phyloP scores from a whole-genome alignment of 2,888 invertebrate genomes.

The Artemia sp. region DNA sequence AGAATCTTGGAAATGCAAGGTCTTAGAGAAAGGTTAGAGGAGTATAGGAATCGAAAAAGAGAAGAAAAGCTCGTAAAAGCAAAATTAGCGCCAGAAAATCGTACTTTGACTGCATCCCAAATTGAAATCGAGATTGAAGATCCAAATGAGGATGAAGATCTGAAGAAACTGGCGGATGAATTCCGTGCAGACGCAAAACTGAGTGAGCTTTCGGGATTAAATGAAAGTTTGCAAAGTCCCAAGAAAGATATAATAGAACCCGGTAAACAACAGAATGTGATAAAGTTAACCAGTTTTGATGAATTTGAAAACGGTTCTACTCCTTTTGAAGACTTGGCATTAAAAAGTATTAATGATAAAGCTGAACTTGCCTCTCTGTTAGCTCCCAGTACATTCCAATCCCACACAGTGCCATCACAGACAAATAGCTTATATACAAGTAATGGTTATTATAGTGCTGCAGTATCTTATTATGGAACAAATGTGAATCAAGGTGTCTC shows the following conservation, averaged over 20 bases:
- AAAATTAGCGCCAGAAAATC: background rate
- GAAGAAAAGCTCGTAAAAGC: background rate
- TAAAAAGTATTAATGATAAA: constrained; percentile 81
- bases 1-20: background rate
- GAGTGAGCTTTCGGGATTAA: no score
- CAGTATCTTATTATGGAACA: no score
- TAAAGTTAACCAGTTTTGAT: constrained; percentile 31
- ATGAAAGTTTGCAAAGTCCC: no score
- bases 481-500: no score
- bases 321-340: constrained; percentile 80
- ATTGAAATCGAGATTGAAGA: constrained; percentile 5
- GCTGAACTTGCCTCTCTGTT: constrained; percentile 69
- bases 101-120: background rate
- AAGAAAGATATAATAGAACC: no score
- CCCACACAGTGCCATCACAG: constrained; percentile 16
- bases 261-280: background rate
- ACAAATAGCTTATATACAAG: background rate
- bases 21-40: background rate
- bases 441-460: no score
- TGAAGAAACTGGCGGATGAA: background rate
- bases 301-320: constrained; percentile 86
- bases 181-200: background rate
- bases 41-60: background rate
- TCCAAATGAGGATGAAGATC: background rate
- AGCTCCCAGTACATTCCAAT: constrained; percentile 24